Conservation (phyloP, 2,113 vertebrate genomes). For the Lucifuga dentata region DNA sequence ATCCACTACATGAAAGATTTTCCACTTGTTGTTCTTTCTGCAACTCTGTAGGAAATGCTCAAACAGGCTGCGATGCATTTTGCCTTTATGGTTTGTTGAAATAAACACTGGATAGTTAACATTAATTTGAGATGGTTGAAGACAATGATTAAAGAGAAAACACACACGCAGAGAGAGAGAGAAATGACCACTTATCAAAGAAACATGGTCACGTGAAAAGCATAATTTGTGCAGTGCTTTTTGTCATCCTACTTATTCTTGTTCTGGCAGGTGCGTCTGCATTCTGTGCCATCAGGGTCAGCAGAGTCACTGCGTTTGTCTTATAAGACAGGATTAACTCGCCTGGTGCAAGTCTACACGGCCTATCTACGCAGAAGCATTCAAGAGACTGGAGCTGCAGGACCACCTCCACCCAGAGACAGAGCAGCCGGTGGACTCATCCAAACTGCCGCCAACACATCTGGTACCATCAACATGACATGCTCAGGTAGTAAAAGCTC, state of each 20-base stretch:
- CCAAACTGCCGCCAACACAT: constrained; percentile 1
- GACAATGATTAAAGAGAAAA: too few relatives aligned
- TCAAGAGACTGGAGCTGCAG: constrained; percentile 56
- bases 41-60: too few relatives aligned
- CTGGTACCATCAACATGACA: constrained; percentile 1
- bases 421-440: neutral
- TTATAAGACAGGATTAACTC: constrained; percentile 62
- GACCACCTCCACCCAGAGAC: neutral
- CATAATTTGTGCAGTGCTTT: too few relatives aligned
- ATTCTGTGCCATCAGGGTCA: constrained; percentile 74
- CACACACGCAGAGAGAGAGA: too few relatives aligned
- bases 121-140: too few relatives aligned
- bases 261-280: constrained; percentile 70
- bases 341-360: constrained; percentile 68
- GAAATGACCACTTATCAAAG: too few relatives aligned
- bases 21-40: too few relatives aligned
- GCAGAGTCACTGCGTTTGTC: constrained; percentile 74
- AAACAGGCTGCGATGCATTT: too few relatives aligned
- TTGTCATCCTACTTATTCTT: neutral
- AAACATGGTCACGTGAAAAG: too few relatives aligned
- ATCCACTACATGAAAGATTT: too few relatives aligned
- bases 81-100: too few relatives aligned
- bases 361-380: constrained; percentile 70
- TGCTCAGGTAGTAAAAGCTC: constrained; percentile 1
- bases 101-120: too few relatives aligned